Evolutionary conservation across 2,888 invertebrate genomes (phyloP), one percentile per base, ranked within the genome.

Genomic region (Aricia artaxerxes): DNA sequence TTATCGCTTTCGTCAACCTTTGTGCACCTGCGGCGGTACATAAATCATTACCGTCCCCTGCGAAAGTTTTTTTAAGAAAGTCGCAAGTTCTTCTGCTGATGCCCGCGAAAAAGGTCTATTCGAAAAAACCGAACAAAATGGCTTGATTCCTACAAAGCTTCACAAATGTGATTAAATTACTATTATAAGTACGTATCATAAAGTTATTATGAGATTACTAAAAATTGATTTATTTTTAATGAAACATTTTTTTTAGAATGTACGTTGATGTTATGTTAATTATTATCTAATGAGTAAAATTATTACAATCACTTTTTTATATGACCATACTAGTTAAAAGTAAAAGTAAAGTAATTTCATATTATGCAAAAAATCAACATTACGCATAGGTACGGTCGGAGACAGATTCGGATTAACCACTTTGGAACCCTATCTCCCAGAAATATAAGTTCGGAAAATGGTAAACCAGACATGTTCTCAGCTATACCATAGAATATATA

Each of bases 11-110:
- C 90, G 88, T 88, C 90, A 87, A 87, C 86, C 82, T 81, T 88
- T 91, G 92, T 92, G 90, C 93, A 92, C 91, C 92, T 92, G 92
- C 86, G 81, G 93, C 93, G 92, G 90, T 92, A 92, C 92, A 90
- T 92, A 91, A 90, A 93, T 93, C 91, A 92, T 91, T 13, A 31
- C 9, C 64, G 64, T 31, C 9, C 13, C 1, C 57, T 16, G 57
- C 57, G 13, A 57, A 57, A 16, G 57, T 57, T 57, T 57, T 53
- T 57, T 57, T 57, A 57, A 57, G 57, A 57, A 57, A 57, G 57
- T 57, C 16, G 57, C 57, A 57, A 57, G 16, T 16, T 57, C 4
- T 13, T 53, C 49, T 49, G 49, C 49, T 2, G 49, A 1, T 57
- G 16, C 16, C 57, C 57, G 57, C 57, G 16, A 16, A 57, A 57